Evolutionary conservation across 1,140 invertebrate genomes (phyloP).

Genomic region (Drosophila ambigua): DNA sequence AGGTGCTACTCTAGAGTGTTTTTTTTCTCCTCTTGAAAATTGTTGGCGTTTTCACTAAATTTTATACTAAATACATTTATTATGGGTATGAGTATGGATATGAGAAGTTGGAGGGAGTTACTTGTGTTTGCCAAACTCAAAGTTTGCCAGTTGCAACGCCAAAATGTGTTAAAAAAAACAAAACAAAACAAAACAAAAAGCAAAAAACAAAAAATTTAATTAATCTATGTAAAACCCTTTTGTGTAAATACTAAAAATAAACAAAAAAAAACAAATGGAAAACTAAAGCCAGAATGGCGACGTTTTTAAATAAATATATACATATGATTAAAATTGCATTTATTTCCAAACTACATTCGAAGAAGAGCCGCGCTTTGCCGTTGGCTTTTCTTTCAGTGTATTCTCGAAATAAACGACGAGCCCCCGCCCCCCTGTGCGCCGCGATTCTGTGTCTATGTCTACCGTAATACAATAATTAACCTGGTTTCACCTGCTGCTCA

Average conservation of each 20-base stretch:
- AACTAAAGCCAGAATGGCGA: slow-evolving; percentile 11
- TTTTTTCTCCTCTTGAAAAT: slow-evolving; percentile 30
- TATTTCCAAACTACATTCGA: slow-evolving; percentile 75
- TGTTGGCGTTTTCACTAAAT: slow-evolving; percentile 12
- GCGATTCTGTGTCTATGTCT: slow-evolving; percentile 10
- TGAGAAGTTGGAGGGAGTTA: no score
- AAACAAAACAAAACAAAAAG: slow-evolving; percentile 22
- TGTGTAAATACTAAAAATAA: slow-evolving; percentile 75
- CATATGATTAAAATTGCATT: slow-evolving; percentile 60
- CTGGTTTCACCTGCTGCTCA: slow-evolving; percentile 22
- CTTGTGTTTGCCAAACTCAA: slow-evolving; percentile 69
- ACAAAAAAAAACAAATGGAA: slow-evolving; percentile 15
- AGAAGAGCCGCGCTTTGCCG: slow-evolving; percentile 42
- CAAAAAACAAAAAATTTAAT: slow-evolving; percentile 22
- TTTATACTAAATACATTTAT: neutral
- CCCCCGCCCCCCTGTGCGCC: neutral
- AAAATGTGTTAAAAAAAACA: slow-evolving; percentile 63
- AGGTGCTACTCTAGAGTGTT: slow-evolving; percentile 58
- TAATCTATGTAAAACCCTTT: slow-evolving; percentile 57
- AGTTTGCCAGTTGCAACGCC: slow-evolving; percentile 62
- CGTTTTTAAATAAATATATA: slow-evolving; percentile 41
- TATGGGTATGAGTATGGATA: neutral
- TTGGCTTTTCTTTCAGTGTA: slow-evolving; percentile 73
- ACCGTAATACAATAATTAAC: slow-evolving; percentile 43
- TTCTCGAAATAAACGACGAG: slow-evolving; percentile 64